Conservation (phyloP, 2,797 vertebrate genomes). For the Gymnocypris eckloni region DNA sequence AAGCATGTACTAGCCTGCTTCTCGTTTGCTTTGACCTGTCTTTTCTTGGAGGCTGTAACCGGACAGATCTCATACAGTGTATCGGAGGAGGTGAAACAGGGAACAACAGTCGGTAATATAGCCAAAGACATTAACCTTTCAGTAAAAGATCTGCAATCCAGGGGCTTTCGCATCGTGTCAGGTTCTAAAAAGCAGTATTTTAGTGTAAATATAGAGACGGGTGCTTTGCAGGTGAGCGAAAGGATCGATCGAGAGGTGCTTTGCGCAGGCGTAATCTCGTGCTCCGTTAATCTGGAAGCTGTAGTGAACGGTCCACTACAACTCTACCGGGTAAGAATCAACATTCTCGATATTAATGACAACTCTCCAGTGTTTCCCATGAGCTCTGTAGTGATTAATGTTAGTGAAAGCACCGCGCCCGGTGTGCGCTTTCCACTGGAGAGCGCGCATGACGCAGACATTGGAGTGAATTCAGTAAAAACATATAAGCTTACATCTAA, state of each 20-base stretch:
- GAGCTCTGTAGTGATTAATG: slow-evolving; percentile 48
- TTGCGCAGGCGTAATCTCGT: slow-evolving; percentile 62
- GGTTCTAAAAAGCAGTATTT: slow-evolving; percentile 60
- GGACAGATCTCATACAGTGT: slow-evolving; percentile 65
- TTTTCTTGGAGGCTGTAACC: slow-evolving; percentile 47
- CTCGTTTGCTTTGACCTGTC: slow-evolving; percentile 43
- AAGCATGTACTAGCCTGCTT: slow-evolving; percentile 41
- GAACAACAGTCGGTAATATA: slow-evolving; percentile 69
- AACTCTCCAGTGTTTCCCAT: slow-evolving; percentile 58
- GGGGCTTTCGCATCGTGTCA: slow-evolving; percentile 63
- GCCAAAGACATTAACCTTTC: slow-evolving; percentile 66
- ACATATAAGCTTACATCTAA: slow-evolving; percentile 58
- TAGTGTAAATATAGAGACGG: slow-evolving; percentile 58
- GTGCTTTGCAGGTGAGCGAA: slow-evolving; percentile 65
- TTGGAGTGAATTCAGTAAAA: slow-evolving; percentile 60
- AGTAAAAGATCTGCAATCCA: slow-evolving; percentile 50
- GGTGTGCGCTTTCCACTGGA: slow-evolving; percentile 62
- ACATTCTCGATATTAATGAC: slow-evolving; percentile 64
- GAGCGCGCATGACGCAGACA: slow-evolving; percentile 62
- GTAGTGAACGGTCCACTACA: slow-evolving; percentile 64
- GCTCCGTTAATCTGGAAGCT: slow-evolving; percentile 69
- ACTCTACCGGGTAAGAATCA: slow-evolving; percentile 58
- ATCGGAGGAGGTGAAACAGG: slow-evolving; percentile 67
- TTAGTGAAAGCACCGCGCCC: slow-evolving; percentile 57
- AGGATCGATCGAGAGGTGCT: slow-evolving; percentile 73